A percentile compares a stretch with the other conserved stretches of the same genome.
These are phyloP conservation scores for Edolisoma coerulescens DNA, from an alignment of 2,113 vertebrate species.

Conservation along the genomic window DNA sequence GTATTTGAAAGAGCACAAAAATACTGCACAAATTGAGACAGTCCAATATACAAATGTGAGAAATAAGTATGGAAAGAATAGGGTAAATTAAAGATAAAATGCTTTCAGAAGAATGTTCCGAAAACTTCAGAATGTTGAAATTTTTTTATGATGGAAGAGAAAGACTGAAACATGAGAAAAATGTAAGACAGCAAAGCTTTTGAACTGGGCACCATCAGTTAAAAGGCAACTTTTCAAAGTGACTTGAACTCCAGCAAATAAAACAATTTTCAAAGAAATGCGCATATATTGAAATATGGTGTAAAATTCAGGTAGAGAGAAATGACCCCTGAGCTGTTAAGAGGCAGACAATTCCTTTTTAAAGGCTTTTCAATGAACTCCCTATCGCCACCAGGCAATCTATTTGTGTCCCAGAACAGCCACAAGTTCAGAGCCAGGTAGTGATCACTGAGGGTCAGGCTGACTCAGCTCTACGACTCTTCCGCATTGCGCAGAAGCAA, in stretches of 20 bases:
- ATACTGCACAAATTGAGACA: neutral
- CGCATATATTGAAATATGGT: neutral
- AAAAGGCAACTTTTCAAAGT: neutral
- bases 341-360: neutral
- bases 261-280: neutral
- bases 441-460: fast-evolving
- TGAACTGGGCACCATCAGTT: neutral
- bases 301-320: neutral
- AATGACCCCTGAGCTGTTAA: neutral
- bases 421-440: neutral
- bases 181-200: neutral
- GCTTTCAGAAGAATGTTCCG: neutral
- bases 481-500: neutral
- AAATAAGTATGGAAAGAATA: neutral
- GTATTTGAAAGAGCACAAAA: neutral
- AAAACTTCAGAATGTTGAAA: neutral
- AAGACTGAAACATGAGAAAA: neutral
- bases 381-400: neutral
- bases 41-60: neutral
- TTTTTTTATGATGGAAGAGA: neutral
- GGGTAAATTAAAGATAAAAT: neutral
- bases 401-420: neutral
- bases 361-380: neutral
- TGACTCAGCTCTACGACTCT: neutral
- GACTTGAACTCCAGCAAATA: neutral